Evolutionary conservation across 2,888 invertebrate genomes (phyloP), one percentile per base, ranked within the genome.

Genomic region (Lasius fuliginosus): DNA sequence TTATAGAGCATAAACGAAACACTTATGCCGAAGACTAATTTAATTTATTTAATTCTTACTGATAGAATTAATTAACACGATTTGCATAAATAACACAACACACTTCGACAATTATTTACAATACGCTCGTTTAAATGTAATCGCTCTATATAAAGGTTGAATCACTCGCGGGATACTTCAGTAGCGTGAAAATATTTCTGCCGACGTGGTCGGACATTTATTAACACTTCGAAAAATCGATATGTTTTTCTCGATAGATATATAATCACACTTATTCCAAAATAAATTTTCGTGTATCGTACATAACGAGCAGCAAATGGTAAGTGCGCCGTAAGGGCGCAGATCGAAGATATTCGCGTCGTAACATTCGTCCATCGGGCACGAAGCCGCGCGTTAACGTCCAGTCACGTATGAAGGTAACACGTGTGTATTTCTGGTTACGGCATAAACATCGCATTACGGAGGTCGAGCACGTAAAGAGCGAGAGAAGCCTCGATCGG

Each of bases 401-500:
- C 62, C 33, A 40, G 68, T 42, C 68, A 79, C 68, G 53, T 79
- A 64, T 71, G 64, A 49, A 46, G 33, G 15, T n/a, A 46, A 46
- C 64, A 81, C 74, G 82, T 58, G 83, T 49, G 68, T 68, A 46
- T 58, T 82, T 74, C 74, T 58, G 83, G 73, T 74, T 86, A 83
- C 75, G 83, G 85, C 75, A 76, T 71, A 73, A 64, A 68, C 58
- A 73, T 77, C 30, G 85, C 90, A 92, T 93, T 92, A 92, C 89
- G 91, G 86, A 93, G 91, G 89, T 82, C 90, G 90, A 90, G 92
- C 93, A 93, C 93, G 93, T 93, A 92, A 90, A 85, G 15, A 46
- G 86, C 36, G 27, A 30, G 69, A 56, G 68, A 23, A 46, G 56
- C 58, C 27, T 86, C 88, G 87, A 60, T 23, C 71, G 87, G 56